phyloP scores from a whole-genome alignment of 2,797 vertebrate species.

The Intellagama lesueurii region DNA sequence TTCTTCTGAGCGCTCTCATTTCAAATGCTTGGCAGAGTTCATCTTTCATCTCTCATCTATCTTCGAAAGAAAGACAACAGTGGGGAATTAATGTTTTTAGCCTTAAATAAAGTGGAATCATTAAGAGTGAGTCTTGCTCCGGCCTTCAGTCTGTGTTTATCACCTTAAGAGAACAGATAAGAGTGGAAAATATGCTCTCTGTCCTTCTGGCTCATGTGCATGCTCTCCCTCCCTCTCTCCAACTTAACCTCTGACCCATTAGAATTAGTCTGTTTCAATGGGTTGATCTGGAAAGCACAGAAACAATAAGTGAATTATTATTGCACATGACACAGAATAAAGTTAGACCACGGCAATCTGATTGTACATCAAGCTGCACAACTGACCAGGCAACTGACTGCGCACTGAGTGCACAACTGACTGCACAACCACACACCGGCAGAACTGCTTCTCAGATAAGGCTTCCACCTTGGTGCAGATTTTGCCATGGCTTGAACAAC shows the following conservation, averaged over 20 bases:
- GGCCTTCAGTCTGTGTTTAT: constrained; percentile 67
- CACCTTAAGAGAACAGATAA: constrained; percentile 62
- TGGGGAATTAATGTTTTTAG: constrained; percentile 60
- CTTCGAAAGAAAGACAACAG: constrained; percentile 67
- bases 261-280: constrained; percentile 71
- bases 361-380: no score
- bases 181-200: constrained; percentile 57
- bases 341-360: no score
- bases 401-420: no score
- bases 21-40: constrained; percentile 59
- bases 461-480: no score
- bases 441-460: no score
- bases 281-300: constrained; percentile 66
- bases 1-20: constrained; percentile 59
- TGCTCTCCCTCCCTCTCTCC: constrained; percentile 39
- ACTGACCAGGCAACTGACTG: no score
- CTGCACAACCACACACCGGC: no score
- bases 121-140: constrained; percentile 62
- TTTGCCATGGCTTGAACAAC: no score
- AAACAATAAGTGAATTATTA: no score
- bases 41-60: constrained; percentile 64
- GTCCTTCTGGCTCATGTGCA: constrained; percentile 5
- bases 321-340: no score
- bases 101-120: constrained; percentile 62
- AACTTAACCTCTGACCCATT: constrained; percentile 71